Evolutionary conservation across 2,113 vertebrate species (phyloP).

Genomic region (Chlamydotis undulata): DNA sequence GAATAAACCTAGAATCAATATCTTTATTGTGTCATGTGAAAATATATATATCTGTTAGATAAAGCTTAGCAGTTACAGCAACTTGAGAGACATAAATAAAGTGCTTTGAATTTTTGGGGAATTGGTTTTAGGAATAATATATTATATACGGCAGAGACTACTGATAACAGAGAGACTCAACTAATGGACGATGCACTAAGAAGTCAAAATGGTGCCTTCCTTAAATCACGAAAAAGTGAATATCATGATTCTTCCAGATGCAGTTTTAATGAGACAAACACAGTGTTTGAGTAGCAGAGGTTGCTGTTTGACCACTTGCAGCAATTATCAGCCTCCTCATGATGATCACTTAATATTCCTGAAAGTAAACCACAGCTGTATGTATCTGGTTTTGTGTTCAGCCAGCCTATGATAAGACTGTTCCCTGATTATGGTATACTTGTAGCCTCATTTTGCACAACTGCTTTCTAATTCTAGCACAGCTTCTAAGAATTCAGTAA

Average conservation of each 20-base stretch:
- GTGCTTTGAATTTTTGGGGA: background rate
- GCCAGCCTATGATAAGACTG: background rate
- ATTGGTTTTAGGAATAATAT: background rate
- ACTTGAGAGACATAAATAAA: background rate
- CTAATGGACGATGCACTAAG: background rate
- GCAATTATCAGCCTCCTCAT: background rate
- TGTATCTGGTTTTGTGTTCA: background rate
- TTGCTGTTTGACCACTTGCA: background rate
- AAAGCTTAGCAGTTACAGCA: constrained; percentile 2
- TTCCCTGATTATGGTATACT: background rate
- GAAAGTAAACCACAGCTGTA: background rate
- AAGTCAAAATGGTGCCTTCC: background rate
- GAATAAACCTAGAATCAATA: constrained; percentile 32
- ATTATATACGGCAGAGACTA: background rate
- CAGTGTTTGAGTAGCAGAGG: background rate
- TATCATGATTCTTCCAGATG: background rate
- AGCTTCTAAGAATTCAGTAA: background rate
- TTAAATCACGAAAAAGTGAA: background rate
- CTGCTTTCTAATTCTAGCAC: background rate
- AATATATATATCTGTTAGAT: background rate
- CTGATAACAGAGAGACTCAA: background rate
- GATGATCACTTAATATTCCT: background rate
- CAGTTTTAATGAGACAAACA: background rate
- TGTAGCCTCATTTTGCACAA: background rate
- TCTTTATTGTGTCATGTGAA: constrained; percentile 19